Conservation (phyloP, 2,888 invertebrate species). For the Mayetiola destructor region DNA sequence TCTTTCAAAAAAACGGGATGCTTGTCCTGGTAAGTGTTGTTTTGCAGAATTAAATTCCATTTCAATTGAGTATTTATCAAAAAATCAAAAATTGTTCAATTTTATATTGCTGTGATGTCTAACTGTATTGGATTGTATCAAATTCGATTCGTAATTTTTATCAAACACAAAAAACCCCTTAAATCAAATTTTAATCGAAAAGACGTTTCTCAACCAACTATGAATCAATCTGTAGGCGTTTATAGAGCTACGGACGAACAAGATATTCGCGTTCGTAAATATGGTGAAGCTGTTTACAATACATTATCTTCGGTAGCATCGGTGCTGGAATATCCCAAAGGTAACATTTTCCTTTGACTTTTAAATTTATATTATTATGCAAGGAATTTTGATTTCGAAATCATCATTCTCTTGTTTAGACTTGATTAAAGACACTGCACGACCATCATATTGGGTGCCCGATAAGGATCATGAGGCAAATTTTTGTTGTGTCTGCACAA, state of each 20-base stretch:
- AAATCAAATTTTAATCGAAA: neutral
- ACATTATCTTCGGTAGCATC: conserved; percentile 55
- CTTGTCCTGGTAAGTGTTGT: conserved; percentile 25
- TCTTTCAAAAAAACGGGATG: conserved; percentile 25
- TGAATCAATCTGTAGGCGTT: conserved; percentile 13
- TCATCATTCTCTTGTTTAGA: conserved; percentile 32
- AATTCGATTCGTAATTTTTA: too few relatives aligned
- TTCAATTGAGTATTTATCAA: too few relatives aligned
- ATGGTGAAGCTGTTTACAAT: conserved; percentile 57
- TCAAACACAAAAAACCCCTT: neutral
- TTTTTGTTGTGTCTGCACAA: conserved; percentile 49
- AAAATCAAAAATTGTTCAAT: too few relatives aligned
- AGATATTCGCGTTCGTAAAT: conserved; percentile 44
- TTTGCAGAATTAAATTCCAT: neutral
- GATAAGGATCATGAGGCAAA: conserved; percentile 54
- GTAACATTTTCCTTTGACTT: conserved; percentile 27
- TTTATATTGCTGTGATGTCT: too few relatives aligned
- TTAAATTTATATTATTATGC: neutral
- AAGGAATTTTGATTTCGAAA: neutral
- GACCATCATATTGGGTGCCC: conserved; percentile 68
- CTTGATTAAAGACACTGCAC: conserved; percentile 56
- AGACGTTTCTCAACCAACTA: conserved; percentile 12
- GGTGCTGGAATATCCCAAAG: conserved; percentile 57
- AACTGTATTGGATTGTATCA: too few relatives aligned
- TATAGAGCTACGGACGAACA: conserved; percentile 27